A percentile compares a stretch with the other conserved stretches of the same genome.
Evolutionary conservation across 2,113 vertebrate species (phyloP).

Genomic region (Oncorhynchus clarkii): DNA sequence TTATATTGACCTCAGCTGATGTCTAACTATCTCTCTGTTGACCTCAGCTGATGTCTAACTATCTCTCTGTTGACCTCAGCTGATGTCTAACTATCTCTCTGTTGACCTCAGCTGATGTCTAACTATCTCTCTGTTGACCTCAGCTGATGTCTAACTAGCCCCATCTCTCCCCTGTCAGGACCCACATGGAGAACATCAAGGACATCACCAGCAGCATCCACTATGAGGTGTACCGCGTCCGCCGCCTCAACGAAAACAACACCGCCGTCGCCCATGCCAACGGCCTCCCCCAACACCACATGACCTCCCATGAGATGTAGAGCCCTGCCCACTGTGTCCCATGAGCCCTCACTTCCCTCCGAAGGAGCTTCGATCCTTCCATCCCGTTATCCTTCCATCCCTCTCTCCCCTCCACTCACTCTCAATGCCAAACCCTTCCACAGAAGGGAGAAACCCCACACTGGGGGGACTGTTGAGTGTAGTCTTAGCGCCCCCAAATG

Average conservation of each 20-base stretch:
- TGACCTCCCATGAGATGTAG: conserved; percentile 88
- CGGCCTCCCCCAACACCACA: conserved; percentile 80
- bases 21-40: too few relatives aligned
- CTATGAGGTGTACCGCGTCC: conserved; percentile 95
- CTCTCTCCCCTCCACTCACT: conserved; percentile 7
- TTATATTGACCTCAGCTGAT: background rate
- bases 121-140: too few relatives aligned
- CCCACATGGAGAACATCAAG: conserved; percentile 99
- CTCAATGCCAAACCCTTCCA: conserved; percentile 20
- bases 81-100: too few relatives aligned
- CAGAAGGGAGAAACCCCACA: conserved; percentile 17
- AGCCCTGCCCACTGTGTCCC: conserved; percentile 4
- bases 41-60: too few relatives aligned
- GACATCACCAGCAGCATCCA: conserved; percentile 99
- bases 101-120: too few relatives aligned
- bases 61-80: too few relatives aligned
- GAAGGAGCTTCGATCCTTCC: background rate
- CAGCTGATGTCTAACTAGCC: too few relatives aligned
- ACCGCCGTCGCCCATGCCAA: conserved; percentile 76
- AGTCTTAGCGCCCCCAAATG: conserved; percentile 19
- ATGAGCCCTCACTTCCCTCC: background rate
- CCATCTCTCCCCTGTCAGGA: conserved; percentile 70
- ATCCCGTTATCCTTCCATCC: background rate
- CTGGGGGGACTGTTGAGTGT: conserved; percentile 41
- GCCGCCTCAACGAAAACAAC: conserved; percentile 89